A percentile compares a stretch with the other conserved stretches of the same genome.
Conservation (phyloP, 2,888 invertebrate species). For the Cybosia mesomella region DNA sequence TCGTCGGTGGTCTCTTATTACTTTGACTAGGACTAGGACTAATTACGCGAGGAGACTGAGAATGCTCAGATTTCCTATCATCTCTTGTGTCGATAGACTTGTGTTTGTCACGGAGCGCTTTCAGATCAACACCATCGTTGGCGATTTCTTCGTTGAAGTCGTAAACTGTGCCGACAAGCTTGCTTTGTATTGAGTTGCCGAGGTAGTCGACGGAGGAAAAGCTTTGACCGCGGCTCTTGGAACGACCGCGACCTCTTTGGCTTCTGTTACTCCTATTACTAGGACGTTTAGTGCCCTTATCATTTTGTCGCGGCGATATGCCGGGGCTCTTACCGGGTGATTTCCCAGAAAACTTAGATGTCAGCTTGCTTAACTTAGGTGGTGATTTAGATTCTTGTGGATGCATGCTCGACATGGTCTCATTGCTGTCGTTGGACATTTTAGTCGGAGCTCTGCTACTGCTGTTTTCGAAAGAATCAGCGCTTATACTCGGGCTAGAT, state of each 20-base stretch:
- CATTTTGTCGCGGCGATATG: slow-evolving; percentile 89
- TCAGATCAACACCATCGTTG: slow-evolving; percentile 91
- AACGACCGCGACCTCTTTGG: slow-evolving; percentile 82
- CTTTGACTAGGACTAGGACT: slow-evolving; percentile 85
- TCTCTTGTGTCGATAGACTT: slow-evolving; percentile 91
- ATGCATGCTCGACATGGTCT: slow-evolving; percentile 65
- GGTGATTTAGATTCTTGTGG: slow-evolving; percentile 74
- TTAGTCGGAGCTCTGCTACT: slow-evolving; percentile 70
- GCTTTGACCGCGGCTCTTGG: slow-evolving; percentile 76
- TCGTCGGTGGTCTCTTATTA: slow-evolving; percentile 68
- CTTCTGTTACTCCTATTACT: slow-evolving; percentile 78
- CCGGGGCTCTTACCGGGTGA: slow-evolving; percentile 90
- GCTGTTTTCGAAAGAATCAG: slow-evolving; percentile 72
- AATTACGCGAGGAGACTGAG: slow-evolving; percentile 86
- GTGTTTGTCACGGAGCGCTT: slow-evolving; percentile 92
- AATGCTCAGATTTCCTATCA: slow-evolving; percentile 86
- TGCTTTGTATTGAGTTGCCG: slow-evolving; percentile 92
- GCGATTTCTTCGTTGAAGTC: slow-evolving; percentile 95
- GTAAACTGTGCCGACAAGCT: slow-evolving; percentile 94
- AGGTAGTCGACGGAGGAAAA: slow-evolving; percentile 79
- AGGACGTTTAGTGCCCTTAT: slow-evolving; percentile 77
- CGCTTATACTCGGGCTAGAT: slow-evolving; percentile 76
- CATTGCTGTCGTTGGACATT: slow-evolving; percentile 74
- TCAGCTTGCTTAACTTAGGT: slow-evolving; percentile 84
- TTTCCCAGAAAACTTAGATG: slow-evolving; percentile 89